Evolutionary conservation across 2,797 vertebrate species (phyloP).

Genomic region (Mus spretus): DNA sequence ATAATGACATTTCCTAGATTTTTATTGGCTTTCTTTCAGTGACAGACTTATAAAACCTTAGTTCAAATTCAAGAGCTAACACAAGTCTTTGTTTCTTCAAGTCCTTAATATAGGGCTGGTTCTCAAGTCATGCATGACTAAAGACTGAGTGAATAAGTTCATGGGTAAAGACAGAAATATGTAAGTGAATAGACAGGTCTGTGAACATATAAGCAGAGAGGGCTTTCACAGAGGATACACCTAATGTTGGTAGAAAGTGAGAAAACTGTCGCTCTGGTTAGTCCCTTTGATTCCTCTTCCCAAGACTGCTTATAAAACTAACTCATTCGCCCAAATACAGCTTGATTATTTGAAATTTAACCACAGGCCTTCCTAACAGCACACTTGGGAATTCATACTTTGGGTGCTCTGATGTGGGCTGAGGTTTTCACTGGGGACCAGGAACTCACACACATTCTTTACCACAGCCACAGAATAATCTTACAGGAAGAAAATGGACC

Average conservation of each 20-base stretch:
- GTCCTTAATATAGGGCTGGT: background rate
- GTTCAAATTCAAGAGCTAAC: background rate
- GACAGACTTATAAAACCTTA: background rate
- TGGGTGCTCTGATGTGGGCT: background rate
- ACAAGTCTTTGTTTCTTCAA: background rate
- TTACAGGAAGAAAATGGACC: background rate
- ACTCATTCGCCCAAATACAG: background rate
- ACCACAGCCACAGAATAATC: background rate
- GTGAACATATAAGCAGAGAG: background rate
- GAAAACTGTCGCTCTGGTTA: background rate
- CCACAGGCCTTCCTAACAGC: background rate
- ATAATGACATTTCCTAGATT: background rate
- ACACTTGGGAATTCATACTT: background rate
- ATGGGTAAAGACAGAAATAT: background rate
- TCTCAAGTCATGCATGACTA: background rate
- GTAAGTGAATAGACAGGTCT: background rate
- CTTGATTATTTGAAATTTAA: background rate
- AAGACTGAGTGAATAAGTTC: background rate
- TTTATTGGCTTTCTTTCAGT: background rate
- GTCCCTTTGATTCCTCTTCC: background rate
- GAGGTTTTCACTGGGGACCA: background rate
- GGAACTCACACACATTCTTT: background rate
- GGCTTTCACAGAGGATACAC: background rate
- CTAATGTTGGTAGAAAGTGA: background rate
- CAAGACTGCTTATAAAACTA: conserved; percentile 24